Percentiles rank a stretch among this genome's conserved stretches.
phyloP scores from a whole-genome alignment of 1,140 invertebrate genomes.

The Zaprionus taronus region DNA sequence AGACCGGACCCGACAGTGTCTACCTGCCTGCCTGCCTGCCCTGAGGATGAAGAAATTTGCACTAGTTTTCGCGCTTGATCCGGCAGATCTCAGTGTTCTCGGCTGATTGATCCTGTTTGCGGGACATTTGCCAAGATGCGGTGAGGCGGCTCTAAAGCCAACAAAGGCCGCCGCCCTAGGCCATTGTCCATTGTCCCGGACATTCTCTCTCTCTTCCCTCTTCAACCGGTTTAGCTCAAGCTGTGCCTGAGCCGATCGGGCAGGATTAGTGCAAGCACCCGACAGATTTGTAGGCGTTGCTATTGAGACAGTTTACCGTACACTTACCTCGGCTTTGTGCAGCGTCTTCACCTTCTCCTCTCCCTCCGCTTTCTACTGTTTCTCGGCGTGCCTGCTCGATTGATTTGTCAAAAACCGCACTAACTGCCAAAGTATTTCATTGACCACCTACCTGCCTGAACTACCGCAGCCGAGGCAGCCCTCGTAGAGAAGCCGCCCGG shows the following conservation, averaged over 20 bases:
- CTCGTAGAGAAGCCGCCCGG: not conserved
- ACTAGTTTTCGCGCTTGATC: slow-evolving; percentile 76
- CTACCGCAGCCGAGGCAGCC: slow-evolving; percentile 20
- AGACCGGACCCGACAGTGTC: not conserved
- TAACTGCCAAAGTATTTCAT: slow-evolving; percentile 62
- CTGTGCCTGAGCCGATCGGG: slow-evolving; percentile 45
- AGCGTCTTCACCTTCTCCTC: not conserved
- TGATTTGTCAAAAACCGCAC: slow-evolving; percentile 76
- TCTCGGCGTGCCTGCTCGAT: slow-evolving; percentile 34
- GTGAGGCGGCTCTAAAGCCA: slow-evolving; percentile 62
- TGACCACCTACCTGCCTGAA: slow-evolving; percentile 71
- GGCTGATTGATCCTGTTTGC: slow-evolving; percentile 79
- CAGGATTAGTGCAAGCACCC: slow-evolving; percentile 55
- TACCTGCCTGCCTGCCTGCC: slow-evolving; percentile 43
- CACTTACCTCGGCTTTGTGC: slow-evolving; percentile 61
- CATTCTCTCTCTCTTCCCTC: not conserved
- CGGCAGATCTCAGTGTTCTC: slow-evolving; percentile 48
- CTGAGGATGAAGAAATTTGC: slow-evolving; percentile 50
- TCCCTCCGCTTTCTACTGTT: not conserved
- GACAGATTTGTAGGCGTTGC: slow-evolving; percentile 63
- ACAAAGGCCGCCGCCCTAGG: slow-evolving; percentile 19
- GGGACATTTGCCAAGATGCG: slow-evolving; percentile 57
- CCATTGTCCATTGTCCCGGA: slow-evolving; percentile 32
- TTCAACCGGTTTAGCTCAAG: slow-evolving; percentile 52
- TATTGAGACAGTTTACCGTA: slow-evolving; percentile 77